A percentile compares a stretch with the other conserved stretches of the same genome.
These are phyloP conservation scores for Torymus texanus DNA, from an alignment of 2,888 invertebrate genomes.

Conservation along the genomic window DNA sequence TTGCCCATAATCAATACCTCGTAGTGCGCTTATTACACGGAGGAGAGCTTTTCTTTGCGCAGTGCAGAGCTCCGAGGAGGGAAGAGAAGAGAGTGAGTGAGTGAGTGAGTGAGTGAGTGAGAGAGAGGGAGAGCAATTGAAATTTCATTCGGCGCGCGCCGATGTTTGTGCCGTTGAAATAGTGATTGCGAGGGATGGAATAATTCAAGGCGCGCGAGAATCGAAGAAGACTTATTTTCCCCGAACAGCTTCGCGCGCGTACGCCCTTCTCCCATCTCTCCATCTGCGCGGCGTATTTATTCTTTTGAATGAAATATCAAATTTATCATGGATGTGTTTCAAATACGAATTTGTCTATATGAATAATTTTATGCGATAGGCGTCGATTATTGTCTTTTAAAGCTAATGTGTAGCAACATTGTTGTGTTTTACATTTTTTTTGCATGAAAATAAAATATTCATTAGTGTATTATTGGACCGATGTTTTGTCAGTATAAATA, in stretches of 20 bases:
- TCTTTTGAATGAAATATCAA: no score
- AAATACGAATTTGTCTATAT: no score
- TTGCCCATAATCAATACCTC: slow-evolving; percentile 48
- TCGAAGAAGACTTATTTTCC: background rate
- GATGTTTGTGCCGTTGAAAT: slow-evolving; percentile 38
- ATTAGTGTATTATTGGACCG: no score
- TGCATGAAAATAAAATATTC: no score
- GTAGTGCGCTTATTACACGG: slow-evolving; percentile 42
- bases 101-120: no score
- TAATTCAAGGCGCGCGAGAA: slow-evolving; percentile 30
- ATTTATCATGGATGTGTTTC: no score
- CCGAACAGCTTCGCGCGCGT: background rate
- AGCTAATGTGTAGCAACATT: no score
- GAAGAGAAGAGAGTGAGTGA: background rate
- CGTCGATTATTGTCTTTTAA: no score
- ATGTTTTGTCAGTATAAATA: no score
- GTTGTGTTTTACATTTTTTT: no score
- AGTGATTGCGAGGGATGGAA: slow-evolving; percentile 37
- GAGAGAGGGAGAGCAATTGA: slow-evolving; percentile 17
- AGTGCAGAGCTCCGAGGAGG: background rate
- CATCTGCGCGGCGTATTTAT: background rate
- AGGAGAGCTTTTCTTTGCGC: slow-evolving; percentile 41
- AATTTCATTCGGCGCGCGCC: slow-evolving; percentile 39
- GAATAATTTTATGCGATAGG: no score
- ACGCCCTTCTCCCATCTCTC: background rate